Evolutionary conservation across 2,888 invertebrate genomes (phyloP), one percentile per base, ranked within the genome.

Genomic region (Caenorhabditis afra): DNA sequence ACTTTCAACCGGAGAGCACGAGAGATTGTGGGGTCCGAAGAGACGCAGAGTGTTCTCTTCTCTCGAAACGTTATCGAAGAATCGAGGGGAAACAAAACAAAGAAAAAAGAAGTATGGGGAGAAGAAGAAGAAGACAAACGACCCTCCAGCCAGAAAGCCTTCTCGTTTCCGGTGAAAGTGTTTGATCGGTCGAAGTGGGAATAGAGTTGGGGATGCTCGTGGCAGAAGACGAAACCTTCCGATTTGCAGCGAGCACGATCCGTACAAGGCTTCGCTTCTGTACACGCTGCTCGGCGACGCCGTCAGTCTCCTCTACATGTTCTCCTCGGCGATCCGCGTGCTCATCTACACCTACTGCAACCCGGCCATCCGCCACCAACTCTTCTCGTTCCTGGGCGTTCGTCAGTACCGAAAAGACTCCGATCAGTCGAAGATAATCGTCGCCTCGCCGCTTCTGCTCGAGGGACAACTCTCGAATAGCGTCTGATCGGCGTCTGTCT

Each of bases 281-380:
- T 88, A 88, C 79, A 86, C 87, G 7, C 45, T 82, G 16, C 64
- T 87, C 22, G 81, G 83, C n/a, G 88, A 88, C 61, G 62, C 75
- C 11, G 83, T 88, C 53, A 81, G 76, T 44, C 66, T 85, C 22
- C 68, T 85, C 5, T 86, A 85, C 73, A 87, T 86, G 83, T 23
- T 80, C 39, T 83, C 84, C 12, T 79, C 79, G 11, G 84, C 85
- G 12, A 79, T 86, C n/a, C 80, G 88, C 18, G 78, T 88, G 22
- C 49, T 84, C 20, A 88, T 88, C 74, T 88, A 88, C 79, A 81
- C 81, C 53, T 82, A 76, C 39, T 86, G 87, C 79, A 81, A 83
- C 29, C 74, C 71, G 4, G 68, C 68, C 10, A 79, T 83, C 18
- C 62, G 81, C 16, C 59, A 77, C n/a, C 76, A 81, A 58, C 59